Base-by-base conservation (phyloP, 2,797 vertebrate genomes). In the Selene dorsalis region DNA sequence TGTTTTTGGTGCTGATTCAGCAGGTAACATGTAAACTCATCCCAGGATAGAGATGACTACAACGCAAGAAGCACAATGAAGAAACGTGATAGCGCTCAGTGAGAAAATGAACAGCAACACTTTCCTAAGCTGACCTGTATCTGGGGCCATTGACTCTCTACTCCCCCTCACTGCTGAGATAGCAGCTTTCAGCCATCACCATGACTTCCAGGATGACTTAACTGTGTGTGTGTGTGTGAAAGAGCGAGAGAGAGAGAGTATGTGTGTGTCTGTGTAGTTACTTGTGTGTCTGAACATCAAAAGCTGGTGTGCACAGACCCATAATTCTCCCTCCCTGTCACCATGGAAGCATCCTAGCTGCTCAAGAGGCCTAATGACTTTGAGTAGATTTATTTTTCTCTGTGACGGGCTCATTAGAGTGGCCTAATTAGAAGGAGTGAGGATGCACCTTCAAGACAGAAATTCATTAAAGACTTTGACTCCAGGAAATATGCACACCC, bases 221-320 rank as follows among this genome's bases (percentile, higher is more conserved):
- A 59, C 73, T 58, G 10, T 52, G 45, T 50, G 22, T 64, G 24
- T 56, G 7, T 32, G 32, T 58, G 50, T 73, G n/a, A n/a, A n/a
- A n/a, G n/a, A n/a, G n/a, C n/a, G n/a, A n/a, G n/a, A n/a, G n/a
- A n/a, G n/a, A n/a, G n/a, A n/a, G n/a, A n/a, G 57, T 41, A 24
- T 43, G 14, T 39, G 47, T 69, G 56, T 18, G 18, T 16, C 22
- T 47, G 45, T 32, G 14, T 69, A 71, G 53, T 26, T 56, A 32
- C 26, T 22, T 52, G 47, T 71, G 52, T 48, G 10, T 58, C 1
- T 61, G 17, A 75, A 92, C 80, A 86, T 93, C 87, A 93, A 93
- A 93, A 85, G 82, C 77, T 80, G 87, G 88, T 86, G 84, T 65
- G 64, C 64, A 73, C 81, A 58, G 52, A 70, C 61, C 83, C 75